These are phyloP conservation scores for Ctenochaetus hawaiiensis DNA, from an alignment of 2,797 vertebrate species.

Conservation along the genomic window DNA sequence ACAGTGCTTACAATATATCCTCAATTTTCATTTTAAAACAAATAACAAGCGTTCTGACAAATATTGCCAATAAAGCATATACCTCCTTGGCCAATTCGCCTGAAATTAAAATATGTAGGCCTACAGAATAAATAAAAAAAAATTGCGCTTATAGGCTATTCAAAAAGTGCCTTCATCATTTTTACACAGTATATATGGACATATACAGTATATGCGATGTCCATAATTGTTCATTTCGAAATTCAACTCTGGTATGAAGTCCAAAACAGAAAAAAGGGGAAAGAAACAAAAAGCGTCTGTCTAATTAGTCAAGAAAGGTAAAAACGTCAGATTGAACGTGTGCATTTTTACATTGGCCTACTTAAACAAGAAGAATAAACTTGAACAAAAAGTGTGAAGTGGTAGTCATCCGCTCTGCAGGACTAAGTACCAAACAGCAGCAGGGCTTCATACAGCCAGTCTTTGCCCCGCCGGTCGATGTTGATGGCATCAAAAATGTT, in stretches of 20 bases:
- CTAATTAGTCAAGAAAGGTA: constrained; percentile 57
- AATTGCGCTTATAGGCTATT: constrained; percentile 89
- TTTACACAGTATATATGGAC: constrained; percentile 79
- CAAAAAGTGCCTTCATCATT: constrained; percentile 96
- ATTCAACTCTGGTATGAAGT: constrained; percentile 57
- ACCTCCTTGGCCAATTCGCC: constrained; percentile 85
- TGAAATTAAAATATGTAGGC: constrained; percentile 88
- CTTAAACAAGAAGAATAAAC: constrained; percentile 69
- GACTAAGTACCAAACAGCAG: constrained; percentile 85
- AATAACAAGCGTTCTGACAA: constrained; percentile 91
- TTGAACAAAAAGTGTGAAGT: constrained; percentile 67
- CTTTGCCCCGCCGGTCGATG: constrained; percentile 67
- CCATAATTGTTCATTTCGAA: constrained; percentile 69
- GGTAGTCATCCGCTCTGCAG: constrained; percentile 86
- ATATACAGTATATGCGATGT: constrained; percentile 56
- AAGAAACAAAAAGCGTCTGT: constrained; percentile 41
- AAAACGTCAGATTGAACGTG: constrained; percentile 64
- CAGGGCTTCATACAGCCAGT: constrained; percentile 61
- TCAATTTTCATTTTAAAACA: constrained; percentile 84
- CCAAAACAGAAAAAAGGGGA: constrained; percentile 25
- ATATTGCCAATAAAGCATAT: constrained; percentile 97
- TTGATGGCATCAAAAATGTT: constrained; percentile 56
- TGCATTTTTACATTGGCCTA: constrained; percentile 68
- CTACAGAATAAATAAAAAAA: constrained; percentile 97
- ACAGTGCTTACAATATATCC: constrained; percentile 87